Evolutionary conservation across 2,888 invertebrate species (phyloP), one percentile per base, ranked within the genome.

Genomic region (Eudemis profundana): DNA sequence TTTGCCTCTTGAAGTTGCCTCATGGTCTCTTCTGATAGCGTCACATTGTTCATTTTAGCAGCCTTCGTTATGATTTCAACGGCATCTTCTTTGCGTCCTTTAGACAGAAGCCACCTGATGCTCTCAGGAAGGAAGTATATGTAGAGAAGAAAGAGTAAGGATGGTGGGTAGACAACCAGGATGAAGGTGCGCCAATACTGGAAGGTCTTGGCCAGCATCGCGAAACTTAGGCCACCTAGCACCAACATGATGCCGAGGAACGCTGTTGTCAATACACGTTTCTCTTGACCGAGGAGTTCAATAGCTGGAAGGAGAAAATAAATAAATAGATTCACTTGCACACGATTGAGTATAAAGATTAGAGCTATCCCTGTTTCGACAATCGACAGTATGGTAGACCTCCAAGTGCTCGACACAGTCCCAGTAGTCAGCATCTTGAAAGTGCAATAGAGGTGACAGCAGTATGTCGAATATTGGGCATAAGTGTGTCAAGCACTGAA

Each of bases 61-160:
- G 96, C 95, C 68, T 86, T 93, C 68, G 90, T 89, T 42, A 96
- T 89, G 10, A 95, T 94, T 29, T 87, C 86, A 33, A 94, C 93
- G 0, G 96, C 96, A 71, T 95, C 94, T 40, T 94, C 93, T 68
- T 93, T 93, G 66, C 94, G 90, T 2, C 95, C 94, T 70, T 95
- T 95, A 0, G 95, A 94, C 1, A 96, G 78, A 4, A 97, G 87
- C 97, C 97, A 97, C 67, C 97, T 90, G 23, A 96, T 93, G 61
- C 96, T 96, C 83, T 96, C 96, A 0, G 96, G 96, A n/a, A 95
- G 85, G 3, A 95, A 74, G 93, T 95, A 95, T 61, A 95, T 93
- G 78, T 96, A 95, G 0, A 93, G 81, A 17, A 97, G 79, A 70
- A 96, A 93, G 0, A 96, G 82, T 5, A 96, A 75, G 0, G 95